Base-by-base conservation (phyloP, 2,797 vertebrate genomes). In the Danio choprae region DNA sequence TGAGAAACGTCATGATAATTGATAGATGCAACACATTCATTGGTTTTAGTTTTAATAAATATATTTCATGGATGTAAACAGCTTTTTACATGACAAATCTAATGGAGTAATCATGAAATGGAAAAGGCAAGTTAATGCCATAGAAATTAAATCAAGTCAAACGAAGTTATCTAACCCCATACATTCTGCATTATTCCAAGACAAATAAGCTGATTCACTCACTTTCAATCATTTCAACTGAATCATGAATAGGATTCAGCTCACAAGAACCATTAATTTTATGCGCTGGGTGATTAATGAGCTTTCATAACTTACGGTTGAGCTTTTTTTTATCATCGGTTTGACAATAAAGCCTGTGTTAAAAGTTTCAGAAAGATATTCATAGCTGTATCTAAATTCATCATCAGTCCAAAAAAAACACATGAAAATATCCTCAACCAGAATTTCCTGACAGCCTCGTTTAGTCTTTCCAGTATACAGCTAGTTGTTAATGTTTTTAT, bases 371-470 rank as follows among this genome's bases (percentile, higher is more conserved):
- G 11, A 44, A 71, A 18, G 15, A 4, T 60, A 36, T 41, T 3
- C 43, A 12, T n/a, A 29, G n/a, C 6, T 6, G 7, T 16, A 74
- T 63, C 13, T n/a, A 56, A 44, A n/a, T 44, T 20, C 8, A 36
- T 46, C 1, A 9, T 16, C 5, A 58, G 41, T 69, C n/a, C n/a
- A n/a, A 12, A 77, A 50, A 38, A 36, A 38, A 36, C 50, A 62
- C 20, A 50, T 84, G 77, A 71, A 88, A 86, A 81, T 20, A 56
- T 43, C 40, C n/a, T 9, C 18, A 40, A 48, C 46, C 6, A 40
- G 63, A 65, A 36, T 36, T 18, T 12, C 38, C 48, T 85, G 67
- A 87, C 81, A 80, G 20, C 12, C 48, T 81, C 63, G 86, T 87
- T 87, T 18, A 53, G 62, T 46, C 44, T 77, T 55, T 74, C 6